phyloP scores from a whole-genome alignment of 2,113 vertebrate genomes.

The Pseudolaguvia tuberculata region DNA sequence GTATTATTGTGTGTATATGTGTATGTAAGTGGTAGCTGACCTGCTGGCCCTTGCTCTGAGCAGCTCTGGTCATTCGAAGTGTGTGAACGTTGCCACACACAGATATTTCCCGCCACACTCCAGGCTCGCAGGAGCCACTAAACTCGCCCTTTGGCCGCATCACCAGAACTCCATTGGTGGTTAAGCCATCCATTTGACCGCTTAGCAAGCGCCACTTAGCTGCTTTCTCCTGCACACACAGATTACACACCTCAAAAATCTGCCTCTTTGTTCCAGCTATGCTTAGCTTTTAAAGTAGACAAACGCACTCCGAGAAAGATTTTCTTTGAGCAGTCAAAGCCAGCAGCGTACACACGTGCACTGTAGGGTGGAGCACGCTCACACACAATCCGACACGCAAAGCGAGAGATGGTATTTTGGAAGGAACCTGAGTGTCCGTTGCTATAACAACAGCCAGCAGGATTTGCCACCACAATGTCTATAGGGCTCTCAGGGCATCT shows the following conservation, averaged over 20 bases:
- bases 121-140: slow-evolving; percentile 81
- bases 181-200: slow-evolving; percentile 92
- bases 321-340: slow-evolving; percentile 92
- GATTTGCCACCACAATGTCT: slow-evolving; percentile 91
- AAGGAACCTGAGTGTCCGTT: slow-evolving; percentile 73
- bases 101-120: slow-evolving; percentile 91
- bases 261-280: too few species aligned
- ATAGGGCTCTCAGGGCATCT: slow-evolving; percentile 91
- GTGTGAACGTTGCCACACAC: slow-evolving; percentile 91
- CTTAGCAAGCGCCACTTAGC: slow-evolving; percentile 88
- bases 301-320: slow-evolving; percentile 90
- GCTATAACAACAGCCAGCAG: slow-evolving; percentile 75
- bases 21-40: slow-evolving; percentile 53
- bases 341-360: slow-evolving; percentile 87
- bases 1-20: neutral
- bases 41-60: slow-evolving; percentile 86
- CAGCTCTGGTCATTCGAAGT: slow-evolving; percentile 84
- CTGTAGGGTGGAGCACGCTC: slow-evolving; percentile 85
- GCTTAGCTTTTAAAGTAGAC: neutral
- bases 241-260: neutral
- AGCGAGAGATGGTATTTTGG: slow-evolving; percentile 95
- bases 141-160: slow-evolving; percentile 89
- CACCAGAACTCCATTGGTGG: slow-evolving; percentile 91
- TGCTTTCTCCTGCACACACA: slow-evolving; percentile 79
- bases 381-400: slow-evolving; percentile 93